A percentile compares a stretch with the other conserved stretches of the same genome.
These are phyloP conservation scores for Augochlorella aurata DNA, from an alignment of 2,888 invertebrate species.

Conservation along the genomic window DNA sequence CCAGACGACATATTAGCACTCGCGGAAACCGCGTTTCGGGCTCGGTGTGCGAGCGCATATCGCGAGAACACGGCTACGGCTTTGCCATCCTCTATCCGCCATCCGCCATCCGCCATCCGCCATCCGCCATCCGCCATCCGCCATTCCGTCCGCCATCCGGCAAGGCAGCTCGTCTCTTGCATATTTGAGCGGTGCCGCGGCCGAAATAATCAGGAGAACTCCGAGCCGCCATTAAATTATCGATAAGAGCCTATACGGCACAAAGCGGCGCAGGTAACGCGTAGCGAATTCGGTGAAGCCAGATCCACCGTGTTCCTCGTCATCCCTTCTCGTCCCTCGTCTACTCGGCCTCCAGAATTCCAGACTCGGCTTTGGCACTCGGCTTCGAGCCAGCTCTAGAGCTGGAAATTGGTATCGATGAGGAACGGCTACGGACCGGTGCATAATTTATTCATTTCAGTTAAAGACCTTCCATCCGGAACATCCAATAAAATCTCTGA, in stretches of 20 bases:
- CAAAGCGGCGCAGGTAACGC: conserved; percentile 18
- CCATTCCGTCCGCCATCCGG: neutral
- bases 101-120: conserved; percentile 6
- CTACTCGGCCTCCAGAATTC: too few relatives aligned
- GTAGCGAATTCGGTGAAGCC: conserved; percentile 26
- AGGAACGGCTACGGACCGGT: conserved; percentile 37
- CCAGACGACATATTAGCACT: conserved; percentile 3
- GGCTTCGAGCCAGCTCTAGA: conserved; percentile 22
- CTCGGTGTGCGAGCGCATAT: neutral
- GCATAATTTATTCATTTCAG: conserved; percentile 54
- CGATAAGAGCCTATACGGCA: conserved; percentile 43
- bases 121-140: conserved; percentile 3
- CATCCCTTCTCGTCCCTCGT: too few relatives aligned
- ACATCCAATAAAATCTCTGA: conserved; percentile 15
- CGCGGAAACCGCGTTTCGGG: neutral
- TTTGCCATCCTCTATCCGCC: neutral
- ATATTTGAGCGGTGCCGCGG: conserved; percentile 34
- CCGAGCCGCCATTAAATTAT: conserved; percentile 58
- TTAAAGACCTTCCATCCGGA: conserved; percentile 28
- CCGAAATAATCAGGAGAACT: conserved; percentile 51
- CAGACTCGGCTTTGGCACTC: neutral
- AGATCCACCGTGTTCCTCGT: neutral
- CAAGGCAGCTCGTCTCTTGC: conserved; percentile 17
- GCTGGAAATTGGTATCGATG: conserved; percentile 55
- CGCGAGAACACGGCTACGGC: neutral